phyloP scores from a whole-genome alignment of 2,113 vertebrate species.

The Ursus arctos region DNA sequence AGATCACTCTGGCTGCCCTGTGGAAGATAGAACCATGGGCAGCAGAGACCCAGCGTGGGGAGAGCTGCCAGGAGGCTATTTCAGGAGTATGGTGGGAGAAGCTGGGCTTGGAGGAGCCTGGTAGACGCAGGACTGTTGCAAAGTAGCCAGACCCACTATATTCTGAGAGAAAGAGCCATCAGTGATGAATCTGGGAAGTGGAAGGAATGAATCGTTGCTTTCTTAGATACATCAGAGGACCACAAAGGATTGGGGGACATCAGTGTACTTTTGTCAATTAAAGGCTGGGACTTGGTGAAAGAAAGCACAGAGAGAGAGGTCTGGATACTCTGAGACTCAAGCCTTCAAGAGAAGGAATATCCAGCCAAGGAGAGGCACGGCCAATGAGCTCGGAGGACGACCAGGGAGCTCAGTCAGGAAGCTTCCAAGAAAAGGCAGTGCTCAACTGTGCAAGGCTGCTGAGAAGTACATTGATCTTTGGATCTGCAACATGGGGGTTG shows the following conservation, averaged over 20 bases:
- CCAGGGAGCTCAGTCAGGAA: background rate
- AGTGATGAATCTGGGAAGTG: background rate
- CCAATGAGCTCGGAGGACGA: rapidly evolving
- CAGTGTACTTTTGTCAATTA: background rate
- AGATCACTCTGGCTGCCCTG: background rate
- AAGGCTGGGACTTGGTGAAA: background rate
- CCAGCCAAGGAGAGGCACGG: rapidly evolving
- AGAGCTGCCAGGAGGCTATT: too few relatives aligned
- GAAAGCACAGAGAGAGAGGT: background rate
- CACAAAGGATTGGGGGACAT: background rate
- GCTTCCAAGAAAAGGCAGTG: background rate
- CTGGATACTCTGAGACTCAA: background rate
- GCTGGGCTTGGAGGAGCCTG: background rate
- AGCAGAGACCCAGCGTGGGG: background rate
- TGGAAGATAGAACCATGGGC: background rate
- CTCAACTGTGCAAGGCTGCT: background rate
- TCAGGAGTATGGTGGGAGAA: background rate
- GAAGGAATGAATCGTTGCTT: background rate
- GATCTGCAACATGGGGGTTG: background rate
- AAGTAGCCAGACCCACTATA: background rate
- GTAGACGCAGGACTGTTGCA: rapidly evolving
- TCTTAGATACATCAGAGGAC: background rate
- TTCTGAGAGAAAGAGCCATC: background rate
- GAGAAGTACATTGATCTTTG: background rate
- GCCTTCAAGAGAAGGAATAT: background rate